Conservation (phyloP, 2,113 vertebrate species). For the Hemiscyllium ocellatum region DNA sequence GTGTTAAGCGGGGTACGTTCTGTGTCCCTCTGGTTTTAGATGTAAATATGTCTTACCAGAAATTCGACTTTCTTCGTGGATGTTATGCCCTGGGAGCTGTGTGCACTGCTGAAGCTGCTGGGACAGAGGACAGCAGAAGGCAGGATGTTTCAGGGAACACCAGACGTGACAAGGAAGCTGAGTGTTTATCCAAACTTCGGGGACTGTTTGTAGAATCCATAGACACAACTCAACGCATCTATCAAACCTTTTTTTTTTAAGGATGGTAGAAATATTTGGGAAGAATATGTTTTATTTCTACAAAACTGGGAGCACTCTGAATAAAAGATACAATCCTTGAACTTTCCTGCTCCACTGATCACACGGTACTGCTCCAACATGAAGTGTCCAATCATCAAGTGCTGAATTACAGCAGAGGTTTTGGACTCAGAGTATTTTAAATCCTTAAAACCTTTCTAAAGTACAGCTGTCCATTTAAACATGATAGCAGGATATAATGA, state of each 20-base stretch:
- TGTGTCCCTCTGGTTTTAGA: not conserved
- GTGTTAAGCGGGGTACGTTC: not conserved
- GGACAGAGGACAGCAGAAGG: not conserved
- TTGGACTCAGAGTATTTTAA: not conserved
- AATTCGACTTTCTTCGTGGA: not conserved
- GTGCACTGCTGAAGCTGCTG: not conserved
- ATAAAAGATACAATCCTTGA: not conserved
- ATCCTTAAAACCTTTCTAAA: not conserved
- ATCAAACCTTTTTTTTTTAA: not conserved
- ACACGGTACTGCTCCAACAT: not conserved
- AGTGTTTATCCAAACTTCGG: not conserved
- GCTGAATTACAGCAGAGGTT: not conserved
- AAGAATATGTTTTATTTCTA: not conserved
- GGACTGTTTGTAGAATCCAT: not conserved
- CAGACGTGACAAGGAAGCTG: not conserved
- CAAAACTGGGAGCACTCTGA: not conserved
- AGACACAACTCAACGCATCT: not conserved
- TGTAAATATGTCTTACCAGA: not conserved
- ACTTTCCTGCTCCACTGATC: not conserved
- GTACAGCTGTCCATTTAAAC: not conserved
- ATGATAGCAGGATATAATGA: no score
- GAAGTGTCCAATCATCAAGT: no score
- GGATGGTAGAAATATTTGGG: not conserved
- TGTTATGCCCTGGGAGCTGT: not conserved
- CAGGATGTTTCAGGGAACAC: not conserved